phyloP scores from a whole-genome alignment of 2,888 invertebrate genomes.

The Orthosia incerta region DNA sequence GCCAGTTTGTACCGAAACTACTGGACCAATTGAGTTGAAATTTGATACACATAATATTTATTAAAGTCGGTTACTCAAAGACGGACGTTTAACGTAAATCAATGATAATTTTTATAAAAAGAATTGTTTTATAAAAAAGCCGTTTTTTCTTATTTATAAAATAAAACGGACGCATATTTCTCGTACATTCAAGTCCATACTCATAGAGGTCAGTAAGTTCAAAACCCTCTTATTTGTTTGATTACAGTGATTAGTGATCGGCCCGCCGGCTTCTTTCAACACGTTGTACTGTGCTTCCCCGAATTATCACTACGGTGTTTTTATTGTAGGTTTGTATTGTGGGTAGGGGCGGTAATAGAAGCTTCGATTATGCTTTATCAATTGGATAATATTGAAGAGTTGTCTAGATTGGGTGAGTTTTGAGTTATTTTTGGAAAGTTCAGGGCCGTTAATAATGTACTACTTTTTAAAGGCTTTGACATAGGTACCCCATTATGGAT shows the following conservation, averaged over 20 bases:
- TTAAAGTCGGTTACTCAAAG: too few relatives aligned
- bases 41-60: too few relatives aligned
- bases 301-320: constrained; percentile 47
- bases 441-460: too few relatives aligned
- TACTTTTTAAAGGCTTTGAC: too few relatives aligned
- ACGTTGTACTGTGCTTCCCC: constrained; percentile 62
- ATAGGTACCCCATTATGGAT: too few relatives aligned
- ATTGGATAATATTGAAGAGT: neutral
- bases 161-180: neutral
- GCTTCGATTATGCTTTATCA: neutral
- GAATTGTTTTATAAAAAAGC: too few relatives aligned
- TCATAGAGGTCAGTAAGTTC: constrained; percentile 2
- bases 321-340: constrained; percentile 9
- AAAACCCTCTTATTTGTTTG: constrained; percentile 61
- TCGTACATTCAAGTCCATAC: constrained; percentile 23
- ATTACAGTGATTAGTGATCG: constrained; percentile 61
- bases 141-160: too few relatives aligned
- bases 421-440: neutral
- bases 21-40: too few relatives aligned
- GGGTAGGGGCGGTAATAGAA: neutral
- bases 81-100: too few relatives aligned
- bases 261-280: constrained; percentile 72
- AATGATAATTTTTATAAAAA: too few relatives aligned
- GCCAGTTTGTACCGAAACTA: too few relatives aligned
- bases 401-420: neutral